phyloP scores from a whole-genome alignment of 2,888 invertebrate species.

The Gasteruption jaculator region DNA sequence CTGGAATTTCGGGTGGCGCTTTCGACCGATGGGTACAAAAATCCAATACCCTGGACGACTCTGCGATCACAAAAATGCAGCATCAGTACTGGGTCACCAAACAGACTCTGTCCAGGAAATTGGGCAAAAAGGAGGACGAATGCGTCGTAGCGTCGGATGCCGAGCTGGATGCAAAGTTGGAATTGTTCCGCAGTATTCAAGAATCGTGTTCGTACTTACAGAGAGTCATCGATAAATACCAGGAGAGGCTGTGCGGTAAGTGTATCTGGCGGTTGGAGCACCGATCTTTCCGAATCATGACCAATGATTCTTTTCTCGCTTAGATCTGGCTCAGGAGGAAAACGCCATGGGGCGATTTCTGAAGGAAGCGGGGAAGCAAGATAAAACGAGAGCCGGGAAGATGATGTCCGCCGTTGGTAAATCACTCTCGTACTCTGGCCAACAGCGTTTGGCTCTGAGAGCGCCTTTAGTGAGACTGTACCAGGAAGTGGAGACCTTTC shows the following conservation, averaged over 20 bases:
- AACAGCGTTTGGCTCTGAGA: slow-evolving; percentile 84
- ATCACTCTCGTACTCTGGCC: slow-evolving; percentile 83
- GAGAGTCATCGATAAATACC: slow-evolving; percentile 86
- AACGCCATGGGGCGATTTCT: slow-evolving; percentile 91
- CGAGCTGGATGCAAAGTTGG: slow-evolving; percentile 93
- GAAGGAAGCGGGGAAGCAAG: slow-evolving; percentile 86
- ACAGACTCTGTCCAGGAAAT: slow-evolving; percentile 86
- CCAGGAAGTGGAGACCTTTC: slow-evolving; percentile 96
- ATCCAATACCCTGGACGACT: slow-evolving; percentile 47
- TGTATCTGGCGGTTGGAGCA: slow-evolving; percentile 19
- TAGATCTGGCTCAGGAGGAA: slow-evolving; percentile 90
- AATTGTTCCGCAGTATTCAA: slow-evolving; percentile 87
- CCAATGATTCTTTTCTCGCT: not conserved
- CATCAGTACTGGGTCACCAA: slow-evolving; percentile 99
- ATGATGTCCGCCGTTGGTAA: slow-evolving; percentile 81
- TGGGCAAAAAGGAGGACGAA: slow-evolving; percentile 96
- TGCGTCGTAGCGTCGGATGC: slow-evolving; percentile 95
- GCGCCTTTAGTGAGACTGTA: slow-evolving; percentile 83
- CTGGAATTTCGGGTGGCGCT: slow-evolving; percentile 44
- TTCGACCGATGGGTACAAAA: slow-evolving; percentile 57
- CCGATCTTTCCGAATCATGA: slow-evolving; percentile 4
- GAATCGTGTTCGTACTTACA: slow-evolving; percentile 84
- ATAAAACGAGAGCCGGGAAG: slow-evolving; percentile 78
- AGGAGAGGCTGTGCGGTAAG: slow-evolving; percentile 82
- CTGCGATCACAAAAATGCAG: slow-evolving; percentile 68